Evolutionary conservation across 2,888 invertebrate genomes (phyloP).

Genomic region (Polydrusus tereticollis): DNA sequence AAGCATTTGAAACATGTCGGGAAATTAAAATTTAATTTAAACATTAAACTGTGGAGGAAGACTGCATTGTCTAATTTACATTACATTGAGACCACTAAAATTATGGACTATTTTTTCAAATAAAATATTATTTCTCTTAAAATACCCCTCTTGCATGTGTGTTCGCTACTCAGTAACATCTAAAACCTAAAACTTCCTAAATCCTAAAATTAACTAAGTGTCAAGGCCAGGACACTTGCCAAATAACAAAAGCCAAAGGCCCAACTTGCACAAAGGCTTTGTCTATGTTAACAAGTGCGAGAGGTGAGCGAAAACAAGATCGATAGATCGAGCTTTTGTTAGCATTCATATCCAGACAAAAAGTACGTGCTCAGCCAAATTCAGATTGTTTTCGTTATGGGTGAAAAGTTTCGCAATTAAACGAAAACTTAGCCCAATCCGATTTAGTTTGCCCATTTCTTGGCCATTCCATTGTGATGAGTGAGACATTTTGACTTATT

Average conservation of each 20-base stretch:
- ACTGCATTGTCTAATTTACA: no score
- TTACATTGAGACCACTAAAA: no score
- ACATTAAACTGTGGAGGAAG: no score
- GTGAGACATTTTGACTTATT: no score
- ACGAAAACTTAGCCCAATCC: not conserved
- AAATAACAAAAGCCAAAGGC: slow-evolving; percentile 27
- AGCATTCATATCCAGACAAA: slow-evolving; percentile 43
- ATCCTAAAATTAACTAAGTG: not conserved
- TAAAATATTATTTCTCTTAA: no score
- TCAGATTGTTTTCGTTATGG: slow-evolving; percentile 38
- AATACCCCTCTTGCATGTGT: no score
- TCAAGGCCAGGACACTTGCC: slow-evolving; percentile 20
- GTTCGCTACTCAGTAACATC: not conserved
- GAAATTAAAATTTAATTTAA: no score
- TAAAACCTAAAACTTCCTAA: not conserved
- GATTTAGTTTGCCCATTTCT: not conserved
- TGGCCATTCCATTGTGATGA: no score
- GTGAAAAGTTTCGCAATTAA: slow-evolving; percentile 1
- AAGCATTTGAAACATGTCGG: no score
- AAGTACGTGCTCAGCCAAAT: slow-evolving; percentile 40
- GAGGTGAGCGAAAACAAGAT: slow-evolving; percentile 42
- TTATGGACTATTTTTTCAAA: no score
- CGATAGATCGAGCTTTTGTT: slow-evolving; percentile 51
- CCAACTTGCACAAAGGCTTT: slow-evolving; percentile 40
- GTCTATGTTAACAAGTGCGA: slow-evolving; percentile 47